Percentiles rank a stretch among this genome's conserved stretches.
These are phyloP conservation scores for Temnopleurus reevesii DNA, from an alignment of 53 echinoderm and acorn worm species.

Conservation along the genomic window DNA sequence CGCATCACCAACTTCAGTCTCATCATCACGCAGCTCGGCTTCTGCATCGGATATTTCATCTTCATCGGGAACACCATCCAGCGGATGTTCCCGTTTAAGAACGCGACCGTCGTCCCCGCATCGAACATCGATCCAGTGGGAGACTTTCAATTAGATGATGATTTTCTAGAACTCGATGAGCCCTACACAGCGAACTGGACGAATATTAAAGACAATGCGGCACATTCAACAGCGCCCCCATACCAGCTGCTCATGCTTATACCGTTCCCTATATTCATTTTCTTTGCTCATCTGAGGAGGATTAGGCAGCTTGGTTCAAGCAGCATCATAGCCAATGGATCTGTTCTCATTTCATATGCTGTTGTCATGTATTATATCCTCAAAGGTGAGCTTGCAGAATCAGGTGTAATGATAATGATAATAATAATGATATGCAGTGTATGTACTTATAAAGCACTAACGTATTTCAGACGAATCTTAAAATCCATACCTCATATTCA, in stretches of 20 bases:
- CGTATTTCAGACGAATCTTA: no score
- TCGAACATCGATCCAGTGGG: not conserved
- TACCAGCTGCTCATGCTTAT: constrained; percentile 67
- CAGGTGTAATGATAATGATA: not conserved
- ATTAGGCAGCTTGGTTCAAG: constrained; percentile 79
- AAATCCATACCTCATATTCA: no score
- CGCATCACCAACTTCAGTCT: constrained; percentile 69
- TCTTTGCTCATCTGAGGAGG: constrained; percentile 73
- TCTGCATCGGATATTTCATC: constrained; percentile 81
- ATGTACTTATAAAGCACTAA: no score
- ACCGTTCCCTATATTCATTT: constrained; percentile 74
- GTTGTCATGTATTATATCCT: constrained; percentile 66
- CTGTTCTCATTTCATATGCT: constrained; percentile 68
- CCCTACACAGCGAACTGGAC: constrained; percentile 5
- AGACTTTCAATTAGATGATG: not conserved
- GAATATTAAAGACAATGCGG: not conserved
- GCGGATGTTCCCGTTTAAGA: constrained; percentile 29
- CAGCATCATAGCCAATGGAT: constrained; percentile 79
- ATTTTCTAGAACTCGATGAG: not conserved
- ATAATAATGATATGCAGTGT: no score
- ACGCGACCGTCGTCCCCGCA: not conserved
- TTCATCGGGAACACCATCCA: constrained; percentile 85
- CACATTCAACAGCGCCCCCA: constrained; percentile 30
- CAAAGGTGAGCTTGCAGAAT: constrained; percentile 57
- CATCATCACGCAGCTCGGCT: constrained; percentile 87